phyloP scores from a whole-genome alignment of 1,140 invertebrate genomes.

The Drosophila ironensis region DNA sequence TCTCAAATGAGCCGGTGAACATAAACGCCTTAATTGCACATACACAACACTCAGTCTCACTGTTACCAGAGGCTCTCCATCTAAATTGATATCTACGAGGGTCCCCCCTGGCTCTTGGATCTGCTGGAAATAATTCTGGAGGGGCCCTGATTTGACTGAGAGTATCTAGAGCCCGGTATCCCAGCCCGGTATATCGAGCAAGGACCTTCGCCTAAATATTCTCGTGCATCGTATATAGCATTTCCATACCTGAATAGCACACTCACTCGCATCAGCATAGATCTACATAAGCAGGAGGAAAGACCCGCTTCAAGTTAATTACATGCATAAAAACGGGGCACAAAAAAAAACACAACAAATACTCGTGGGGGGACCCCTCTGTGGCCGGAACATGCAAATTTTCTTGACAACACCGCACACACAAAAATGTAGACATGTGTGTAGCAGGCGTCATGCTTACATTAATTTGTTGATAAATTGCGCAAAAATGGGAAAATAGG shows the following conservation, averaged over 20 bases:
- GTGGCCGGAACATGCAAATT: slow-evolving; percentile 59
- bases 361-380: slow-evolving; percentile 6
- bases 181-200: no score
- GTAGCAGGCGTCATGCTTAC: slow-evolving; percentile 49
- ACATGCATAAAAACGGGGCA: slow-evolving; percentile 56
- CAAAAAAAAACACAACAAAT: slow-evolving; percentile 9
- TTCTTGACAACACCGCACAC: slow-evolving; percentile 31
- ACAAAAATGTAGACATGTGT: slow-evolving; percentile 21
- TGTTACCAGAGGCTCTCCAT: no score
- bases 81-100: no score
- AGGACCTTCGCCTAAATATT: not conserved
- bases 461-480: slow-evolving; percentile 78
- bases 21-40: slow-evolving; percentile 2
- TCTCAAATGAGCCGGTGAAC: not conserved
- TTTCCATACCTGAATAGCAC: slow-evolving; percentile 8
- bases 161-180: no score
- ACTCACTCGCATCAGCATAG: slow-evolving; percentile 32
- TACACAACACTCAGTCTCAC: no score
- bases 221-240: no score
- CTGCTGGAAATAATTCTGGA: no score
- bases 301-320: slow-evolving; percentile 71
- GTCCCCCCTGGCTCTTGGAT: no score
- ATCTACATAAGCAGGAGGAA: slow-evolving; percentile 36
- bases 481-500: slow-evolving; percentile 71
- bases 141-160: no score